Evolutionary conservation across 2,113 vertebrate genomes (phyloP).

Genomic region (Pseudorhombus dupliciocellatus): DNA sequence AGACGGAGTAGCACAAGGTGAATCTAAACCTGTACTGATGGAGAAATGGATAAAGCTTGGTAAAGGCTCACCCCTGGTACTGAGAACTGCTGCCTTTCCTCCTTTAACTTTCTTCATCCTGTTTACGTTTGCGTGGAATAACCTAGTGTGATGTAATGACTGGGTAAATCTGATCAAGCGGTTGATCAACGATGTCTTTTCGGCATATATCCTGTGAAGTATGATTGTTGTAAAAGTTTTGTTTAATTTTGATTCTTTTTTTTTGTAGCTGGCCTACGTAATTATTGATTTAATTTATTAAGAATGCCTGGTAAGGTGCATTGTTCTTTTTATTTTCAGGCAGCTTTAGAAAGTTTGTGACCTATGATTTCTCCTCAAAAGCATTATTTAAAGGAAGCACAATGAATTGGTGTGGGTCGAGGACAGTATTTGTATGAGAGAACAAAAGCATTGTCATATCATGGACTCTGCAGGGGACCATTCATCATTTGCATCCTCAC

Average conservation of each 20-base stretch:
- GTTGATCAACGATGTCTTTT: constrained; percentile 86
- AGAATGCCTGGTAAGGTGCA: constrained; percentile 84
- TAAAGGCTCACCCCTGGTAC: constrained; percentile 20
- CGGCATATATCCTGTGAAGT: constrained; percentile 91
- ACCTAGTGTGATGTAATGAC: constrained; percentile 79
- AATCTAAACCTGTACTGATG: constrained; percentile 31
- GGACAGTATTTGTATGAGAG: constrained; percentile 62
- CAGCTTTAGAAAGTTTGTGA: constrained; percentile 76
- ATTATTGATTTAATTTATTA: constrained; percentile 93
- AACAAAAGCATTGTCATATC: constrained; percentile 59
- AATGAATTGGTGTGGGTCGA: constrained; percentile 51
- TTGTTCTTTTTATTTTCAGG: constrained; percentile 84
- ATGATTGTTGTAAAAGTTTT: constrained; percentile 84
- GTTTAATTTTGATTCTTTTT: constrained; percentile 77
- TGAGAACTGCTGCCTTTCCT: constrained; percentile 46
- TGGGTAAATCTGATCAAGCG: constrained; percentile 82
- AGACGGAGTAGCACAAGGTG: constrained; percentile 29
- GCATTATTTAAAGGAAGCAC: constrained; percentile 75
- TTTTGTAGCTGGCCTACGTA: constrained; percentile 99
- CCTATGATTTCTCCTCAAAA: constrained; percentile 64
- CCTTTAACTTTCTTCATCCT: constrained; percentile 72
- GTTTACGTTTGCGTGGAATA: constrained; percentile 87
- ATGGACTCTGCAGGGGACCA: constrained; percentile 49
- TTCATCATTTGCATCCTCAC: constrained; percentile 32
- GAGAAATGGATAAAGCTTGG: constrained; percentile 29